Base-by-base conservation (phyloP, 2,797 vertebrate species). In the Alfaro cultratus region DNA sequence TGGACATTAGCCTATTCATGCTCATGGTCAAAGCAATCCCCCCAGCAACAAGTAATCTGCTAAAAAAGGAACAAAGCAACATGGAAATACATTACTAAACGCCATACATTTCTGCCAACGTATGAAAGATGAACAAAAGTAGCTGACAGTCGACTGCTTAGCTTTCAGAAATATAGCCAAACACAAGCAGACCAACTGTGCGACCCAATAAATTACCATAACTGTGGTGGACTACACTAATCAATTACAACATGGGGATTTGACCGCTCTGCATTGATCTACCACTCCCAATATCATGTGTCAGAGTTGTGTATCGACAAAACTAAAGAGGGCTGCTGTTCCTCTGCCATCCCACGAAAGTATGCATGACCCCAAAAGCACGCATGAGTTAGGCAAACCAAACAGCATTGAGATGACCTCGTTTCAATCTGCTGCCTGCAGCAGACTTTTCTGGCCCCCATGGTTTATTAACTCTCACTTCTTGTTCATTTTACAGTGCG, bases 381-480 rank as follows among this genome's bases (percentile, higher is more conserved):
- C 60, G 68, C 39, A 43, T 29, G 5, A n/a, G 47, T 71, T 23
- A 67, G 49, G 57, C 45, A 29, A 64, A 80, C 46, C 70, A 74
- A 78, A 72, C 1, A 39, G 67, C 11, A 68, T 49, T 15, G 29
- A 74, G 77, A 75, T 73, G 84, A 83, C 72, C 74, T 46, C n/a
- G 43, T 47, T 29, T 78, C 68, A 80, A 78, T 68, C 43, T 23
- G 12, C 31, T 31, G 39, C 26, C 62, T 34, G 11, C 53, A n/a
- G 53, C 29, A 81, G 45, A 82, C 36, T 46, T 79, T 70, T 3
- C 16, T 60, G 23, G 68, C 47, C 57, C 71, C 41, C 68, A 29
- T 80, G 87, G 72, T 94, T 94, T 90, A 94, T 93, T 89, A 94
- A 94, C 89, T 90, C 85, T 74, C 77, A 75, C 83, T 91, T 91